These are phyloP conservation scores for Brachionus rotundiformis DNA, from an alignment of 1,140 invertebrate genomes.

Conservation along the genomic window DNA sequence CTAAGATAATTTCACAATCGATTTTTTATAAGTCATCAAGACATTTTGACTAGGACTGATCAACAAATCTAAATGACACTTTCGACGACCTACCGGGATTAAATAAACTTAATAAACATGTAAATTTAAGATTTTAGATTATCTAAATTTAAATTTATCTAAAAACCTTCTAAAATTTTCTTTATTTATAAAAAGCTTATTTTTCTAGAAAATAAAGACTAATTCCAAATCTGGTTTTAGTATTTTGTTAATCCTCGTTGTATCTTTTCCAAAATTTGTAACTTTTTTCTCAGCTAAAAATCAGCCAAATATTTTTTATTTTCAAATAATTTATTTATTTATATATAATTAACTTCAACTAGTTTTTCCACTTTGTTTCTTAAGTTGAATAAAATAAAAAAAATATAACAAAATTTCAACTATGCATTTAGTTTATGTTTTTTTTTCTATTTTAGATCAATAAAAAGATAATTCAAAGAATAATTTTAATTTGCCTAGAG, in stretches of 20 bases:
- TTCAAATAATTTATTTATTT: not conserved
- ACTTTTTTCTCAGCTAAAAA: not conserved
- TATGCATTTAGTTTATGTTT: no score
- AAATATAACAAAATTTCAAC: not conserved
- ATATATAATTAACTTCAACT: not conserved
- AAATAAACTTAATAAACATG: not conserved
- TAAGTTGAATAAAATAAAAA: not conserved
- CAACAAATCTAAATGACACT: not conserved
- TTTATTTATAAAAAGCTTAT: no score
- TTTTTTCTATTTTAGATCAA: not conserved
- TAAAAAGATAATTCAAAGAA: not conserved
- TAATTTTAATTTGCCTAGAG: not conserved
- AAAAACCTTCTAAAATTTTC: not conserved
- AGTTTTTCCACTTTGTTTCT: not conserved
- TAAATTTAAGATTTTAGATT: not conserved
- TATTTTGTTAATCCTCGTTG: not conserved
- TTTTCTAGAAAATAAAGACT: no score
- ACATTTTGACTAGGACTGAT: not conserved
- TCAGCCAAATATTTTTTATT: not conserved
- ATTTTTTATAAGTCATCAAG: not conserved
- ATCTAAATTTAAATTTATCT: not conserved
- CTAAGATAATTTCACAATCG: not conserved
- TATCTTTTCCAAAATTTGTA: no score
- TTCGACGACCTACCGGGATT: not conserved
- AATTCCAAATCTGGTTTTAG: not conserved